phyloP scores from a whole-genome alignment of 2,888 invertebrate genomes.

The Lasius platythorax region DNA sequence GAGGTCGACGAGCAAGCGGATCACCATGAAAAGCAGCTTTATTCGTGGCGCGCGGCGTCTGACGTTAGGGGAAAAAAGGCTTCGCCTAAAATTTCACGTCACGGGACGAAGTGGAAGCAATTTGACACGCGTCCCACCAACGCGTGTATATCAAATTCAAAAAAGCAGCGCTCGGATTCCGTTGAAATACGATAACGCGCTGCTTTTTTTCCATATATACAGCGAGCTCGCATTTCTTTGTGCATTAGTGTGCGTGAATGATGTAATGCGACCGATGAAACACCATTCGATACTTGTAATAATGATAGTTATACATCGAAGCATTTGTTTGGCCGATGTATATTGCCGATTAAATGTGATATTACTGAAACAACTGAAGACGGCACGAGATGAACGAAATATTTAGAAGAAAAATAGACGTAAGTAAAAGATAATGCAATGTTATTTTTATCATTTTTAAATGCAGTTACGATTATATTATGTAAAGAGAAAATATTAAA shows the following conservation, averaged over 20 bases:
- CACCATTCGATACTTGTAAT: slow-evolving; percentile 28
- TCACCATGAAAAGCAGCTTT: slow-evolving; percentile 67
- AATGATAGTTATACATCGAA: slow-evolving; percentile 16
- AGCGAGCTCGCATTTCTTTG: slow-evolving; percentile 26
- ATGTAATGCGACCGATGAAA: background rate
- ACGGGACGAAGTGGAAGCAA: slow-evolving; percentile 65
- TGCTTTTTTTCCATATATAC: slow-evolving; percentile 27
- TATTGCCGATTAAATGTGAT: background rate
- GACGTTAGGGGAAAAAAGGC: slow-evolving; percentile 67
- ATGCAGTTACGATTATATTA: background rate
- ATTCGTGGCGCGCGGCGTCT: slow-evolving; percentile 66
- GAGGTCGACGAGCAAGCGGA: slow-evolving; percentile 31
- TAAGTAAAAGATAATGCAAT: background rate
- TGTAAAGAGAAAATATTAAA: background rate
- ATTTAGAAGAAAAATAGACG: background rate
- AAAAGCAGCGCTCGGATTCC: slow-evolving; percentile 41
- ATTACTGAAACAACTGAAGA: background rate
- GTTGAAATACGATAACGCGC: slow-evolving; percentile 48
- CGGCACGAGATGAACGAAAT: background rate
- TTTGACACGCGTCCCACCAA: slow-evolving; percentile 39
- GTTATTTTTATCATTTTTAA: background rate
- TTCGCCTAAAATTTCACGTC: slow-evolving; percentile 69
- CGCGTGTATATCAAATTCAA: slow-evolving; percentile 49
- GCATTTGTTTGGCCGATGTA: background rate
- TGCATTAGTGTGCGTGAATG: background rate